These are phyloP conservation scores for Tragopan temminckii DNA, from an alignment of 2,797 vertebrate genomes.

Conservation along the genomic window DNA sequence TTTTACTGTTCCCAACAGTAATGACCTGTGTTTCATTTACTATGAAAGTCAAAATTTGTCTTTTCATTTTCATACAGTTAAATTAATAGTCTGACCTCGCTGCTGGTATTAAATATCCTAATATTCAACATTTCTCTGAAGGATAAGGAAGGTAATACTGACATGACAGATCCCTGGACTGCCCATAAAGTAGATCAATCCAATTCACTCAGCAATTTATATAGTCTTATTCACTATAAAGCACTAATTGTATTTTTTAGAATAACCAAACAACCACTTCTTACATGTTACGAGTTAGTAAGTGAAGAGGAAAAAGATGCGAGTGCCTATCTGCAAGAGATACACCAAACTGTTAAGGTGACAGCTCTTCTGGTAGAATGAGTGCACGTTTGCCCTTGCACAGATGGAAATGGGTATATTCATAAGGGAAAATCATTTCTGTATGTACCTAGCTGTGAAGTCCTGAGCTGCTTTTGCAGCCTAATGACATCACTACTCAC, in stretches of 20 bases:
- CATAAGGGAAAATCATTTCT: conserved; percentile 22
- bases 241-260: background rate
- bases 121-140: background rate
- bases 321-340: background rate
- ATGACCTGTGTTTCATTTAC: background rate
- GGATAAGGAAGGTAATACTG: background rate
- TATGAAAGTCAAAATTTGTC: background rate
- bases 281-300: background rate
- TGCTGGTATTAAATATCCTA: background rate
- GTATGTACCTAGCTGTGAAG: conserved; percentile 39
- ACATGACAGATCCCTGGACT: background rate
- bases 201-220: rapidly evolving
- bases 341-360: background rate
- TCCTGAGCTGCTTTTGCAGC: conserved; percentile 11
- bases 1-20: background rate
- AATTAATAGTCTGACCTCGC: background rate
- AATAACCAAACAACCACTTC: background rate
- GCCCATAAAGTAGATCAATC: background rate
- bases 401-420: background rate
- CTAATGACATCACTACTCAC: conserved; percentile 32
- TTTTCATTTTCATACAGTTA: background rate
- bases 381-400: background rate
- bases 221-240: background rate
- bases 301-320: background rate
- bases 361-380: background rate